Base-by-base conservation (phyloP, 2,113 vertebrate species). In the Myotis brandtii region DNA sequence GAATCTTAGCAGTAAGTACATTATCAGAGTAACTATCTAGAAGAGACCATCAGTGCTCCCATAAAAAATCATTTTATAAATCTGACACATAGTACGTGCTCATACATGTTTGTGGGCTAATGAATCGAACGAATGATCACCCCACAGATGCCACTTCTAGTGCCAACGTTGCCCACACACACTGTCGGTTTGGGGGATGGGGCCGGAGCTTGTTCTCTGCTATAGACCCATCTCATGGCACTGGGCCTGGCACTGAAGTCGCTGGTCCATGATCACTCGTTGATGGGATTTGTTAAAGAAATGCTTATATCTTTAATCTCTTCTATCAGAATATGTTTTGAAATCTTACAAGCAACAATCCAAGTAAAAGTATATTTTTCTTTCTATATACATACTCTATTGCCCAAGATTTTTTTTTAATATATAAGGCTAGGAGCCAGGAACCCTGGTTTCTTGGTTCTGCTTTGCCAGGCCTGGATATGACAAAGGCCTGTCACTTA, bases 261-360 rank as follows among this genome's bases (percentile, higher is more conserved):
- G 5, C 5, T 79, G 32, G 32, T 54, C 75, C 34, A 2, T 70
- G 56, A 76, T 75, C 64, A 77, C 56, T 77, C 80, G 18, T 2
- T 83, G 84, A 59, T 34, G 32, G 48, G 59, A 59, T 59, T 37
- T 86, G 77, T 69, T 75, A 12, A 56, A 46, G 23, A 73, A 59
- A 40, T 67, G 70, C 18, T 93, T 70, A 0, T 88, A 81, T 88
- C 40, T 85, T 76, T 88, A 5, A 85, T 54, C 59, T 89, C 70
- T 46, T 84, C 89, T 25, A 11, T 84, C 43, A 86, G 40, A 92
- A 89, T 20, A 50, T 17, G 40, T 34, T 67, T 73, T 72, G 89
- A 46, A 46, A 95, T 84, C 46, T 81, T 72, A 25, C 30, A 89
- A 97, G 12, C 67, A 95, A 92, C 86, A 43, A 91, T 93, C 23